A percentile compares a stretch with the other conserved stretches of the same genome.
These are phyloP conservation scores for Rapana venosa DNA, from an alignment of 2,888 invertebrate species.

Conservation along the genomic window DNA sequence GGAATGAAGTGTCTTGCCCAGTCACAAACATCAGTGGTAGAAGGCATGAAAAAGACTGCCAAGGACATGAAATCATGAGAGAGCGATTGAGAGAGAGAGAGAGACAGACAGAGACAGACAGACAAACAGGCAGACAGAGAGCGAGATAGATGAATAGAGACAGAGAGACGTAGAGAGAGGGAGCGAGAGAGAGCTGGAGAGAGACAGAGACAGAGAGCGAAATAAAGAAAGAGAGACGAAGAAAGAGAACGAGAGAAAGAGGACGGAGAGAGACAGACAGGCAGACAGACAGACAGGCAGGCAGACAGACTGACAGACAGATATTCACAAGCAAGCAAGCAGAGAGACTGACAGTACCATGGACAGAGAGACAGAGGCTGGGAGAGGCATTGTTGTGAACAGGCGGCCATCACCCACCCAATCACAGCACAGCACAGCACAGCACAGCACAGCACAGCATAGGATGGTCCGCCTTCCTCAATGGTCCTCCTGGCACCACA, in stretches of 20 bases:
- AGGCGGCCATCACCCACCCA: too few relatives aligned
- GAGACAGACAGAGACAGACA: not conserved
- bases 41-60: not conserved
- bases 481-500: too few relatives aligned
- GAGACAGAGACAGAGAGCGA: not conserved
- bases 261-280: too few relatives aligned
- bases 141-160: conserved; percentile 31
- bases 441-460: too few relatives aligned
- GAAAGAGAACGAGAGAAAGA: too few relatives aligned
- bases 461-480: too few relatives aligned
- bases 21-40: too few relatives aligned
- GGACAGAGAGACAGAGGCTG: too few relatives aligned
- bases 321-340: not conserved
- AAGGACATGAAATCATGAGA: conserved; percentile 4
- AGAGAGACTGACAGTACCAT: not conserved
- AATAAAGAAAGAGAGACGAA: conserved; percentile 26
- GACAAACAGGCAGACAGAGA: not conserved
- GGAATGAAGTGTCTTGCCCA: too few relatives aligned
- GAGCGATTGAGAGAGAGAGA: conserved; percentile 24
- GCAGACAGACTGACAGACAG: not conserved
- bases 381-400: too few relatives aligned
- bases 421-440: too few relatives aligned
- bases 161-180: not conserved
- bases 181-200: not conserved
- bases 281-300: not conserved